Conservation (phyloP, 2,888 invertebrate genomes). For the Drosophila cracens region DNA sequence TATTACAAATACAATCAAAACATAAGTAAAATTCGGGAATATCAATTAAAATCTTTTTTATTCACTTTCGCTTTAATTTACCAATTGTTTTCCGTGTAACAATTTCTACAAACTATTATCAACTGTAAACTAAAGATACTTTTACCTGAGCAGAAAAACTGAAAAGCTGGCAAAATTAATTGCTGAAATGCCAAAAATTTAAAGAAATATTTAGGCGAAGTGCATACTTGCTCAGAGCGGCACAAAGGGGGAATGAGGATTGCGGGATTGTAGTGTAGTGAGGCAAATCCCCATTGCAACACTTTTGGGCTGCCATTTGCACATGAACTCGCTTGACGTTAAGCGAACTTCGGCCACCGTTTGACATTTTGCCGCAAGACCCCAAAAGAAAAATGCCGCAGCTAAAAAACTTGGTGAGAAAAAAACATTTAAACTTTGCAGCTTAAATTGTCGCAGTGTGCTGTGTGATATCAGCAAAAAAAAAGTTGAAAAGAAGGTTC, state of each 20-base stretch:
- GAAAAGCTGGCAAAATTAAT: constrained; percentile 51
- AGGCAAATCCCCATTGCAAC: constrained; percentile 28
- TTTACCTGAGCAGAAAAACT: constrained; percentile 22
- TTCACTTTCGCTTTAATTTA: neutral
- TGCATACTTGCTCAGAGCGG: constrained; percentile 56
- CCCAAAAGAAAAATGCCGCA: constrained; percentile 53
- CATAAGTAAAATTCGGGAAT: too few relatives aligned
- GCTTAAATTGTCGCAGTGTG: constrained; percentile 74
- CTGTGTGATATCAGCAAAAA: neutral
- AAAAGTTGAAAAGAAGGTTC: constrained; percentile 43
- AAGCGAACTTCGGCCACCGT: constrained; percentile 75
- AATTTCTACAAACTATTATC: neutral
- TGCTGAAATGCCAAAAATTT: constrained; percentile 47
- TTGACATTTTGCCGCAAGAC: constrained; percentile 78
- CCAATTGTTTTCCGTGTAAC: neutral
- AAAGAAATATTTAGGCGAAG: constrained; percentile 53
- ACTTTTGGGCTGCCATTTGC: constrained; percentile 67
- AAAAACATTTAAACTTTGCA: constrained; percentile 72
- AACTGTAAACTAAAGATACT: constrained; percentile 27
- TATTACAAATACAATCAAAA: too few relatives aligned
- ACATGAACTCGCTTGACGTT: constrained; percentile 64
- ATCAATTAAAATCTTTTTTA: rapidly evolving
- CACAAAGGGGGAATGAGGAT: neutral
- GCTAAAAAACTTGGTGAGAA: constrained; percentile 38
- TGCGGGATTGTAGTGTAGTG: neutral